Conservation (phyloP, 2,888 invertebrate species). For the Thumatha senex region DNA sequence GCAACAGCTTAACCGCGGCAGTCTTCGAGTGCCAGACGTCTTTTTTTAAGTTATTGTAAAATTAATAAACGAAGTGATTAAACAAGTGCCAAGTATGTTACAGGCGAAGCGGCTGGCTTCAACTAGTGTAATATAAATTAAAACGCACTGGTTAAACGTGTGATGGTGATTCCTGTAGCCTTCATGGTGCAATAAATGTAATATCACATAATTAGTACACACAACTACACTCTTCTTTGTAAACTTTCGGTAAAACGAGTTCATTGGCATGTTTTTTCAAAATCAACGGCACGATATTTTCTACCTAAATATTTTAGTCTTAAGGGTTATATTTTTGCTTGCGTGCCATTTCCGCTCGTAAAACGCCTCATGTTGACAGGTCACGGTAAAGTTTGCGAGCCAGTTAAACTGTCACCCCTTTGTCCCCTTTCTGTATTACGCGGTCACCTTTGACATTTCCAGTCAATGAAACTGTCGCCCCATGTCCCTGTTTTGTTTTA, state of each 20-base stretch:
- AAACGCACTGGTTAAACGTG: too few relatives aligned
- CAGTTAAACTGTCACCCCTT: slow-evolving; percentile 44
- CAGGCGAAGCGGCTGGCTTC: too few relatives aligned
- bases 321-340: slow-evolving; percentile 13
- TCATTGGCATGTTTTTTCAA: slow-evolving; percentile 18
- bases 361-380: slow-evolving; percentile 44
- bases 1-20: too few relatives aligned
- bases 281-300: slow-evolving; percentile 6
- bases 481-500: too few relatives aligned
- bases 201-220: slow-evolving; percentile 33
- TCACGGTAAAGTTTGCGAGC: slow-evolving; percentile 39
- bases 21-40: too few relatives aligned
- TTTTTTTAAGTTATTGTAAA: too few relatives aligned
- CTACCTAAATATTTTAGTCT: slow-evolving; percentile 13
- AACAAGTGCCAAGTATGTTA: too few relatives aligned
- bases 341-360: slow-evolving; percentile 6
- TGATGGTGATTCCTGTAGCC: too few relatives aligned
- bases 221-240: slow-evolving; percentile 22
- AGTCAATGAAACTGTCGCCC: slow-evolving; percentile 25
- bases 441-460: slow-evolving; percentile 35
- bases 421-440: slow-evolving; percentile 39
- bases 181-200: slow-evolving; percentile 8
- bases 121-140: too few relatives aligned
- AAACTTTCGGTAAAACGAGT: slow-evolving; percentile 27
- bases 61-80: too few relatives aligned